Base-by-base conservation (phyloP, 2,797 vertebrate genomes). In the Vultur gryphus region DNA sequence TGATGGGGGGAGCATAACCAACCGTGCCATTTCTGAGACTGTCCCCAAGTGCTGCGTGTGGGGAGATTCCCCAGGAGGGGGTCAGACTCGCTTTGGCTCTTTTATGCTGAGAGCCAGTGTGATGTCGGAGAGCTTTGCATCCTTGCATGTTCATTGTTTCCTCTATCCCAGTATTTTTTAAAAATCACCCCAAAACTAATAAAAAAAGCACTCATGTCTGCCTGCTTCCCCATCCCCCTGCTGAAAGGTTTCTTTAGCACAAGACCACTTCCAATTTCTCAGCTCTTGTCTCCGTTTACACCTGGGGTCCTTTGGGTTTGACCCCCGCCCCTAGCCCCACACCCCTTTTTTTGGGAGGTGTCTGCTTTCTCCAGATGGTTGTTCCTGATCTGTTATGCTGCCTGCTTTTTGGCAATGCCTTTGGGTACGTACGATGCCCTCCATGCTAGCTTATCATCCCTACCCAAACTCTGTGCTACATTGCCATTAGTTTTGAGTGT, bases 1-100 rank as follows among this genome's bases (percentile, higher is more conserved):
- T 66, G n/a, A 11, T 29, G 16, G 16, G 13, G 44, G 37, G 7
- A 66, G 13, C 28, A 39, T 28, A 82, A 54, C 9, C 17, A 67
- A 11, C 10, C 0, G 1, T 1, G 2, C 37, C 0, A 18, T 81
- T 81, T 78, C 52, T 70, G 41, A 80, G 52, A 4, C 11, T 29
- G 2, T 70, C 28, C 23, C 21, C 41, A 77, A 24, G 31, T 52
- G 28, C 19, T 58, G 21, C 2, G 0, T 37, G 7, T 61, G 51
- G 33, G 46, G 23, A 39, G 2, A 28, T 70, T 66, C 28, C 31
- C 48, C 39, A 33, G 62, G 41, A 69, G 25, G 19, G 18, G 5
- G 1, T 71, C 39, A 62, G 55, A n/a, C 3, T 26, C 3, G 0
- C 26, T 76, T 76, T 52, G n/a, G 49, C 17, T 69, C 10, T 37